Base-by-base conservation (phyloP, 37 sponge, comb jelly and placozoan genomes). In the Spongia lamella region DNA sequence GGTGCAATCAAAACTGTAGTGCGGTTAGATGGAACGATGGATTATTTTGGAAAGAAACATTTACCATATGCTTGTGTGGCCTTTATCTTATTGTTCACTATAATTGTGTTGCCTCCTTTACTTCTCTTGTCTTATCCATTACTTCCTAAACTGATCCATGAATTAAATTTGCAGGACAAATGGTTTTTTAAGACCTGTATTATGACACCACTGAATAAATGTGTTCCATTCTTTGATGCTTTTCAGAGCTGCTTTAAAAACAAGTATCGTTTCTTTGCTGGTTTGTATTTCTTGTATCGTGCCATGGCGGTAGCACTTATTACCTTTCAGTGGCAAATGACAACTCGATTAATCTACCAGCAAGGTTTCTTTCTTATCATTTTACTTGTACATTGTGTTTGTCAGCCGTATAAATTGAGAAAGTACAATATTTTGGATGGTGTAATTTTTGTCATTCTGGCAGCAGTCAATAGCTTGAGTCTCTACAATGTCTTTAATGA, bases 221-320 rank as follows among this genome's bases (percentile, higher is more conserved):
- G 47, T 43, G 56, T 37, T 56, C 57, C 57, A n/a, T 32, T 72
- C 54, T 43, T 72, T 19, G 57, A 56, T 57, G 55, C 59, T 3
- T 72, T 72, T 56, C 58, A 72, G 27, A 57, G 73, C 1, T 72
- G 73, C 58, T 72, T 56, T 36, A 56, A 72, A 34, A 34, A 72
- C 19, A 55, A 55, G 57, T 56, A 21, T 7, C 22, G 55, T 3
- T 72, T 72, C 58, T 72, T 72, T 56, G 73, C 73, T 1, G 73
- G 73, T 55, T 17, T 72, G 9, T 26, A 56, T 19, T 72, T 72
- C 59, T 26, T 72, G 19, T 51, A 30, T 53, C 57, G 73, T 16
- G 73, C 73, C 19, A 34, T 54, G 19, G 73, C 73, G 1, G 22
- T 34, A 21, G 47, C 47, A 43, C 7, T 43, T 43, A 5, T 43